phyloP scores from a whole-genome alignment of 2,888 invertebrate genomes.

The Chirona hameri region DNA sequence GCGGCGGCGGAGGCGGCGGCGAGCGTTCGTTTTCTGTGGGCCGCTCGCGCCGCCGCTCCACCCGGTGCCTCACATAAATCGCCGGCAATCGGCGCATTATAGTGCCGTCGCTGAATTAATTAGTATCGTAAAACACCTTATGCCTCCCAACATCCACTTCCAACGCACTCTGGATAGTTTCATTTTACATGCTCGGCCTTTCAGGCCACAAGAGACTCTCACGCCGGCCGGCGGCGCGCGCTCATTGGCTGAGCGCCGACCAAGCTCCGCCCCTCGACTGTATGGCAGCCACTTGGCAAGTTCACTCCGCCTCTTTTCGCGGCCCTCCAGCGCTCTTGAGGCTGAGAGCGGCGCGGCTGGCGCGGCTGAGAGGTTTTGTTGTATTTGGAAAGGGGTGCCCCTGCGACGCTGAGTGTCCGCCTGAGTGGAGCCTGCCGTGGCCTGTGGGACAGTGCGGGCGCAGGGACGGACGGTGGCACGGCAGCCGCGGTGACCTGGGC shows the following conservation, averaged over 20 bases:
- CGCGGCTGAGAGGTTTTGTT: conserved; percentile 8
- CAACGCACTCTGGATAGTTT: conserved; percentile 2
- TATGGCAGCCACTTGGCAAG: conserved; percentile 28
- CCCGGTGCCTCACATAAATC: not conserved
- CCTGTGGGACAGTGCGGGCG: not conserved
- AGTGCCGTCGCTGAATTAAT: not conserved
- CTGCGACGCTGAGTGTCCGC: not conserved
- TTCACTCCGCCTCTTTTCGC: conserved; percentile 13
- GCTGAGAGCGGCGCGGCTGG: conserved; percentile 4
- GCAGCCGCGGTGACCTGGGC: too few relatives aligned
- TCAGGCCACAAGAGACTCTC: conserved; percentile 23
- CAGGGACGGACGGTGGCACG: not conserved
- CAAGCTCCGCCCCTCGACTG: not conserved
- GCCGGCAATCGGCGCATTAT: not conserved
- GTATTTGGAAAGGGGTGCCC: conserved; percentile 27
- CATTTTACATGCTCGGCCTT: conserved; percentile 13
- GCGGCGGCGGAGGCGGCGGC: not conserved
- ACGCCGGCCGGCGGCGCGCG: not conserved
- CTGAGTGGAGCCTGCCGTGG: not conserved
- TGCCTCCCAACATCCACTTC: not conserved
- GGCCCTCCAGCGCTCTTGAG: conserved; percentile 24
- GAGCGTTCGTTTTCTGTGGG: too few relatives aligned
- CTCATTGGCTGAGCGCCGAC: not conserved
- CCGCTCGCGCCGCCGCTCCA: too few relatives aligned
- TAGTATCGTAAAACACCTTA: conserved; percentile 13